phyloP scores from a whole-genome alignment of 2,888 invertebrate genomes.

The Chironomus riparius region DNA sequence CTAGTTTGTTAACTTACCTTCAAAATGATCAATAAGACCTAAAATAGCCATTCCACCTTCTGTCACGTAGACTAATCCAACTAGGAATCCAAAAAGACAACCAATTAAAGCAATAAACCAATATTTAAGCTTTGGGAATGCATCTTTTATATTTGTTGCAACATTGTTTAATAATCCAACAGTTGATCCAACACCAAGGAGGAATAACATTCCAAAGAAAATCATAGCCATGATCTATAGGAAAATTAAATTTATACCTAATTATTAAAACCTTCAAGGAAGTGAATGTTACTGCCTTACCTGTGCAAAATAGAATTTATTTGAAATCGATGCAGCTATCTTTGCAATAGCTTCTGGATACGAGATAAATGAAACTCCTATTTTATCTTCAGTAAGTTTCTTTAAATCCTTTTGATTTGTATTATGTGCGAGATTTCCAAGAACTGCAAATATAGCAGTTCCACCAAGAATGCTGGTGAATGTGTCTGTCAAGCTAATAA shows the following conservation, averaged over 20 bases:
- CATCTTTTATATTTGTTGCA: constrained; percentile 59
- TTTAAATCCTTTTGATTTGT: constrained; percentile 42
- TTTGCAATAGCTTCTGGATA: constrained; percentile 76
- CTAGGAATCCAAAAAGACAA: constrained; percentile 49
- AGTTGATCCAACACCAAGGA: constrained; percentile 66
- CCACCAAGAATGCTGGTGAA: constrained; percentile 75
- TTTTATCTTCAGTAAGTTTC: constrained; percentile 58
- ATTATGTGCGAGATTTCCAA: constrained; percentile 69
- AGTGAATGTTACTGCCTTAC: too few species aligned
- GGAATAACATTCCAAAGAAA: constrained; percentile 77
- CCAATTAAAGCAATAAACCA: constrained; percentile 51
- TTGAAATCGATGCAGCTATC: constrained; percentile 41
- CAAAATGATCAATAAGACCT: constrained; percentile 51
- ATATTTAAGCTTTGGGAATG: constrained; percentile 51
- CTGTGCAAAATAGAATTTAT: too few species aligned
- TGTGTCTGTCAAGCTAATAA: constrained; percentile 72
- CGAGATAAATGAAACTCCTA: constrained; percentile 70
- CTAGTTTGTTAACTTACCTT: too few species aligned
- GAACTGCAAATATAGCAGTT: constrained; percentile 70
- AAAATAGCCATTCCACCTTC: constrained; percentile 58
- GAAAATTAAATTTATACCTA: too few species aligned
- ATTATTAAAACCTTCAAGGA: too few species aligned
- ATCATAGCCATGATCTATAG: constrained; percentile 63
- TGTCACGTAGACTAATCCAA: constrained; percentile 63
- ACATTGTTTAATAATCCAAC: constrained; percentile 60